phyloP scores from a whole-genome alignment of 2,888 invertebrate species.

The Corythucha ciliata region DNA sequence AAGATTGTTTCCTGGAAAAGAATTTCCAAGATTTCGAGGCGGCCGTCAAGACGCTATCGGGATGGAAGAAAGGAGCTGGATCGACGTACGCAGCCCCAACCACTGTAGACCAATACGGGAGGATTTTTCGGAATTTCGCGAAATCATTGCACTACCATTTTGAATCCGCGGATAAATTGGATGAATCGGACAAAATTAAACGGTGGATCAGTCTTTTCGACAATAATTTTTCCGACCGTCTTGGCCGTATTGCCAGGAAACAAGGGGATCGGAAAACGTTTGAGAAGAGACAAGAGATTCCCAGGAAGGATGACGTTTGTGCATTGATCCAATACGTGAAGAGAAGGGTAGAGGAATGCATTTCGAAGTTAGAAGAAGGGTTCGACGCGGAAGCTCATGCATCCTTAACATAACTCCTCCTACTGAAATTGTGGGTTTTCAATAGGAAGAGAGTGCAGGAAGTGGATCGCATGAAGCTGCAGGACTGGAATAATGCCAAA shows the following conservation, averaged over 20 bases:
- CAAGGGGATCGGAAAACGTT: background rate
- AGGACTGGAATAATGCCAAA: slow-evolving; percentile 8
- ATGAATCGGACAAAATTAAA: background rate
- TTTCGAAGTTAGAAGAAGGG: background rate
- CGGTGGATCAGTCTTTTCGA: slow-evolving; percentile 2
- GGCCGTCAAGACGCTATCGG: background rate
- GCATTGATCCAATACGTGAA: background rate
- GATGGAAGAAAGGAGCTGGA: background rate
- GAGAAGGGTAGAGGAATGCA: background rate
- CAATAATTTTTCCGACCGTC: background rate
- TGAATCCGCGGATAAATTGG: background rate
- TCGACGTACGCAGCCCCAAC: background rate
- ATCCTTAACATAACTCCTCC: slow-evolving; percentile 3
- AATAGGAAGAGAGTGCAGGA: slow-evolving; percentile 22
- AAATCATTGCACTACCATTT: background rate
- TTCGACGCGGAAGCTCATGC: background rate
- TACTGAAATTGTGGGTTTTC: slow-evolving; percentile 21
- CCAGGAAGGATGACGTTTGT: background rate
- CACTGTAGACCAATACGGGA: background rate
- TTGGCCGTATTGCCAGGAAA: background rate
- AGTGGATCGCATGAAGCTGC: slow-evolving; percentile 8
- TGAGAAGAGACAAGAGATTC: background rate
- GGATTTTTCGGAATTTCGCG: background rate
- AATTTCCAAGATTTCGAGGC: background rate
- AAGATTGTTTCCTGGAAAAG: background rate